A percentile compares a stretch with the other conserved stretches of the same genome.
phyloP scores from a whole-genome alignment of 2,888 invertebrate species.

The Sminthurinus aureus region DNA sequence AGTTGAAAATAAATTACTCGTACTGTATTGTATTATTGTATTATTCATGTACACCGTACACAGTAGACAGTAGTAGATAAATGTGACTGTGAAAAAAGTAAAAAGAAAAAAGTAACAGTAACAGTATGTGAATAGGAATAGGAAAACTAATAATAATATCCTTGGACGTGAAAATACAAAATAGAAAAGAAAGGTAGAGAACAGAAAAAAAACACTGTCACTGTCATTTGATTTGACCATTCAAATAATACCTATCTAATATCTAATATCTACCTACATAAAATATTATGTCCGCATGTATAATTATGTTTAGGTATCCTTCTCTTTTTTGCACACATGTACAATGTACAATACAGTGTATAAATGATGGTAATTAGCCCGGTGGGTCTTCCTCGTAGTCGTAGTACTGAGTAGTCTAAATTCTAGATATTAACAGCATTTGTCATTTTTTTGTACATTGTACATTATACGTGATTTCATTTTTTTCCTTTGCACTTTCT shows the following conservation, averaged over 20 bases:
- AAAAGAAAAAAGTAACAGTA: background rate
- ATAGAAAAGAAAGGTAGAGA: background rate
- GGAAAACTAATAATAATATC: no score
- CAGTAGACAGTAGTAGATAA: background rate
- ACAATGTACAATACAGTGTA: no score
- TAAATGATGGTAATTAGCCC: no score
- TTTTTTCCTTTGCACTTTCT: no score
- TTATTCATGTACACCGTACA: background rate
- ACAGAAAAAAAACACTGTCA: slow-evolving; percentile 12
- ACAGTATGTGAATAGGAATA: background rate
- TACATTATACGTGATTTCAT: no score
- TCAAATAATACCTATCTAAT: slow-evolving; percentile 8
- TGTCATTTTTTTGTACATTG: background rate
- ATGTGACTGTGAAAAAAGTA: no score
- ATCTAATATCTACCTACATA: background rate
- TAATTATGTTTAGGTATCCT: no score
- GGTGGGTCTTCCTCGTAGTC: no score
- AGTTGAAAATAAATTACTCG: background rate
- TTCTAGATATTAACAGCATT: background rate
- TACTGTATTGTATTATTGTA: background rate
- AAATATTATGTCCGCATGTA: background rate
- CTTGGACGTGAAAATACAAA: no score
- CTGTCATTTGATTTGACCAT: slow-evolving; percentile 4
- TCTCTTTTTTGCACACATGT: no score
- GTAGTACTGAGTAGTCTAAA: no score